A percentile compares a stretch with the other conserved stretches of the same genome.
phyloP scores from a whole-genome alignment of 2,888 invertebrate genomes.

The Tetramorium bicarinatum region DNA sequence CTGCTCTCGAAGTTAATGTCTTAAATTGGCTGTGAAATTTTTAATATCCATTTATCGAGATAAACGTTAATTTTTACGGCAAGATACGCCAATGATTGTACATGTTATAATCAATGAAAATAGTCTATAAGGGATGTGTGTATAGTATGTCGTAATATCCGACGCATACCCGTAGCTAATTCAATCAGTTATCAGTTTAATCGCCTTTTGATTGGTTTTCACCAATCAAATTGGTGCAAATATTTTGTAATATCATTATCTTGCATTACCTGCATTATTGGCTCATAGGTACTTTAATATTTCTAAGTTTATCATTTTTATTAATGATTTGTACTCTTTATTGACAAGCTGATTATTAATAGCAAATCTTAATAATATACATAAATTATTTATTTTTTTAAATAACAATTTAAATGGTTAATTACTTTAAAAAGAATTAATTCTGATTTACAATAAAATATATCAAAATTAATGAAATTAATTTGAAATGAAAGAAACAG shows the following conservation, averaged over 20 bases:
- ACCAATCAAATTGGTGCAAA: slow-evolving; percentile 30
- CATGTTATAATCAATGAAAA: slow-evolving; percentile 2
- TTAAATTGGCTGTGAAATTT: slow-evolving; percentile 38
- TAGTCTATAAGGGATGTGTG: background rate
- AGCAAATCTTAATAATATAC: background rate
- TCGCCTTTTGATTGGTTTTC: slow-evolving; percentile 33
- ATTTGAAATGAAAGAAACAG: too few relatives aligned
- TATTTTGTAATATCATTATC: slow-evolving; percentile 32
- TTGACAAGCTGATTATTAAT: slow-evolving; percentile 11
- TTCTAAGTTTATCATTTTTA: background rate
- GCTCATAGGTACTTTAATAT: background rate
- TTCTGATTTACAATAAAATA: too few relatives aligned
- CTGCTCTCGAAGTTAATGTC: background rate
- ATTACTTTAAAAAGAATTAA: too few relatives aligned
- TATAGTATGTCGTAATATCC: background rate
- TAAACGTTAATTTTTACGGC: slow-evolving; percentile 21
- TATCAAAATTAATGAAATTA: too few relatives aligned
- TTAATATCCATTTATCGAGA: slow-evolving; percentile 43
- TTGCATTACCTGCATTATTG: slow-evolving; percentile 4
- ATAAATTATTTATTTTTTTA: too few relatives aligned
- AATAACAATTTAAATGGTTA: too few relatives aligned
- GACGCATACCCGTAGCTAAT: slow-evolving; percentile 11
- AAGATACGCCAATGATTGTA: background rate
- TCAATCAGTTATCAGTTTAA: slow-evolving; percentile 25
- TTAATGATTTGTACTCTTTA: background rate